A percentile compares a stretch with the other conserved stretches of the same genome.
These are phyloP conservation scores for Athrips mouffetella DNA, from an alignment of 2,888 invertebrate genomes.

Conservation along the genomic window DNA sequence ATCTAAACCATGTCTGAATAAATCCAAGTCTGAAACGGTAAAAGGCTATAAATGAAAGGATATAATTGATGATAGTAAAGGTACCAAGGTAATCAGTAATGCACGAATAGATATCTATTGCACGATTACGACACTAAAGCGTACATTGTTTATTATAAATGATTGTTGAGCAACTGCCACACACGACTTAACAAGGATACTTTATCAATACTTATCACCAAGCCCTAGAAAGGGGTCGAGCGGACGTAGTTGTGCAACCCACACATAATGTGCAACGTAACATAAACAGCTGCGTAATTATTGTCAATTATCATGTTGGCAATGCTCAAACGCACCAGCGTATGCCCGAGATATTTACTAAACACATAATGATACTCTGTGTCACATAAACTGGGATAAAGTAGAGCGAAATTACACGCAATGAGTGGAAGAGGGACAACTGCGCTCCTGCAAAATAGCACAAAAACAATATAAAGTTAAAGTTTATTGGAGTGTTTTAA, in stretches of 20 bases:
- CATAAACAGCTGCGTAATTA: constrained; percentile 8
- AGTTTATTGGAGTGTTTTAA: background rate
- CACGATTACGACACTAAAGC: no score
- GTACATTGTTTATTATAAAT: no score
- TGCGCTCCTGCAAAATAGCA: background rate
- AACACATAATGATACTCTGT: constrained; percentile 1
- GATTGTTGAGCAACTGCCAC: background rate
- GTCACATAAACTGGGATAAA: background rate
- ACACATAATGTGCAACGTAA: constrained; percentile 6
- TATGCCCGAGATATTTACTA: background rate
- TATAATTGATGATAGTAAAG: no score
- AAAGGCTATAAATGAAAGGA: no score
- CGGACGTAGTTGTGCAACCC: constrained; percentile 10
- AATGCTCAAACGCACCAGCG: background rate
- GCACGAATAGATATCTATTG: no score
- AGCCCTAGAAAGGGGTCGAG: constrained; percentile 9
- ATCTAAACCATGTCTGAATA: background rate
- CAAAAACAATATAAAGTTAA: background rate
- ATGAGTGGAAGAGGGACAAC: background rate
- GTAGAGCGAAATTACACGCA: background rate
- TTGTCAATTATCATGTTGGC: constrained; percentile 5
- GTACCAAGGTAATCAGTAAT: no score
- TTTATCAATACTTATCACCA: constrained; percentile 7
- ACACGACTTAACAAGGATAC: constrained; percentile 4
- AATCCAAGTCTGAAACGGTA: no score